These are phyloP conservation scores for Ctenochaetus hawaiiensis DNA, from an alignment of 2,797 vertebrate species.

Conservation along the genomic window DNA sequence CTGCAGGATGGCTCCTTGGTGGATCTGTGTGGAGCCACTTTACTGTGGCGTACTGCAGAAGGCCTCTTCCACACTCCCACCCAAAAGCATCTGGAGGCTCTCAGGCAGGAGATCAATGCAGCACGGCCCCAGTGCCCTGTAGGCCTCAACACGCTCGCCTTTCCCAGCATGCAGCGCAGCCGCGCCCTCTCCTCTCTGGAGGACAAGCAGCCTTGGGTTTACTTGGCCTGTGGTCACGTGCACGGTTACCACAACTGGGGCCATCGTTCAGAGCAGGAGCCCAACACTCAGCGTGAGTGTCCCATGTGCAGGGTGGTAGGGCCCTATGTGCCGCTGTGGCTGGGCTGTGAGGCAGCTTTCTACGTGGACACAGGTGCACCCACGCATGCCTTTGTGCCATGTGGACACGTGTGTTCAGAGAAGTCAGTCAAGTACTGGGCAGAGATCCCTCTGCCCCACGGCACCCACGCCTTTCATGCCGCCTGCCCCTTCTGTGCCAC, in stretches of 20 bases:
- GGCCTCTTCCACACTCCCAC: slow-evolving; percentile 96
- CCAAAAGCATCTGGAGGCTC: slow-evolving; percentile 97
- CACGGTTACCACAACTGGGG: slow-evolving; percentile 98
- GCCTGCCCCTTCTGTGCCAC: slow-evolving; percentile 97
- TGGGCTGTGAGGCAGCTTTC: slow-evolving; percentile 96
- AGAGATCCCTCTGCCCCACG: slow-evolving; percentile 97
- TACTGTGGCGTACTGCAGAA: slow-evolving; percentile 96
- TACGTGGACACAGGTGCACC: slow-evolving; percentile 95
- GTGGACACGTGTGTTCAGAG: slow-evolving; percentile 98
- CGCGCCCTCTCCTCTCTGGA: slow-evolving; percentile 94
- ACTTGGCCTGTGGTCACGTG: slow-evolving; percentile 95
- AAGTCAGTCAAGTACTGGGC: slow-evolving; percentile 98
- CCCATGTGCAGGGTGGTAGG: slow-evolving; percentile 97
- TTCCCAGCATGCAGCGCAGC: slow-evolving; percentile 96
- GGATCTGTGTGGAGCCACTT: slow-evolving; percentile 96
- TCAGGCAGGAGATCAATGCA: slow-evolving; percentile 97
- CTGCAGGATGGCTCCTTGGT: slow-evolving; percentile 97
- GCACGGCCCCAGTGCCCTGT: slow-evolving; percentile 97
- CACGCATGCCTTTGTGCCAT: slow-evolving; percentile 95
- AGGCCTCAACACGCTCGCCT: slow-evolving; percentile 96
- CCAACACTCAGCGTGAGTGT: slow-evolving; percentile 91
- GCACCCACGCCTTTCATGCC: slow-evolving; percentile 98
- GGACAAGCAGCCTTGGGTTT: slow-evolving; percentile 98
- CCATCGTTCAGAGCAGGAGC: slow-evolving; percentile 92
- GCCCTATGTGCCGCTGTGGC: slow-evolving; percentile 96